phyloP scores from a whole-genome alignment of 2,888 invertebrate genomes.

The Choristoneura rosaceana region DNA sequence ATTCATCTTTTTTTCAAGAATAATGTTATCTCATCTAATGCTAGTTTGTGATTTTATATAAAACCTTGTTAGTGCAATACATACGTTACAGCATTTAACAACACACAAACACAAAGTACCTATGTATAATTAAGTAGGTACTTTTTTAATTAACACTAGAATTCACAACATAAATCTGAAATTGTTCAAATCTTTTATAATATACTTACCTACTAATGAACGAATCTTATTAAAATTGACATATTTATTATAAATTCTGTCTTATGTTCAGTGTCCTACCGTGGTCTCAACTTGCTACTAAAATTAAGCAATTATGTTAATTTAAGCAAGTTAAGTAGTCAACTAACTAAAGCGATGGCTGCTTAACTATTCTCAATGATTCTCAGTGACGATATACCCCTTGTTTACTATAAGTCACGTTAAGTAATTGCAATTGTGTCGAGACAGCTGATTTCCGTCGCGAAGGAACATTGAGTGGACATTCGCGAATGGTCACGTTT shows the following conservation, averaged over 20 bases:
- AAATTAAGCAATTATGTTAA: no score
- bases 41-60: background rate
- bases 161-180: no score
- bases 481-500: conserved; percentile 73
- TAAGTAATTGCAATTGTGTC: conserved; percentile 20
- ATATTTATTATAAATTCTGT: no score
- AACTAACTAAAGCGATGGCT: background rate
- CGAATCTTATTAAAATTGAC: no score
- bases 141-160: background rate
- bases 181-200: no score
- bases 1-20: background rate
- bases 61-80: conserved; percentile 7
- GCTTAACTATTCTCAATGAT: background rate
- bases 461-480: conserved; percentile 64
- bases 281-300: no score
- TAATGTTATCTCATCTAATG: background rate
- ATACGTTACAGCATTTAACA: background rate
- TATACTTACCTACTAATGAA: no score
- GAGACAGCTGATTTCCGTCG: conserved; percentile 61
- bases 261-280: no score
- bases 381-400: background rate
- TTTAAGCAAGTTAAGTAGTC: no score
- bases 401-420: conserved; percentile 4
- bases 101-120: background rate
- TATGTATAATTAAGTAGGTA: background rate